These are phyloP conservation scores for Drosophila histrio DNA, from an alignment of 2,888 invertebrate species.

Conservation along the genomic window DNA sequence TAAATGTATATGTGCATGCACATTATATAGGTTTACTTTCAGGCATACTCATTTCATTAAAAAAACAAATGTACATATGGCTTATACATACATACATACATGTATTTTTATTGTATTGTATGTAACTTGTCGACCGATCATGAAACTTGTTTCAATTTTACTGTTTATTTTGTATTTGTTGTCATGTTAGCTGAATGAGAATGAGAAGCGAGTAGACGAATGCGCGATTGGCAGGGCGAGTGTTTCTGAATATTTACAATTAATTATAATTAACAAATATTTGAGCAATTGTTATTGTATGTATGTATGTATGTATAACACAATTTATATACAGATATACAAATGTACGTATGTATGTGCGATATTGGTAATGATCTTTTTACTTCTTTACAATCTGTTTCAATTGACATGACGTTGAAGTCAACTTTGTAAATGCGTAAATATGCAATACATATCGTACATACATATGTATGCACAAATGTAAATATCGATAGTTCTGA, in stretches of 20 bases:
- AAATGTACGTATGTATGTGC: background rate
- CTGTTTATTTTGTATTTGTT: conserved; percentile 8
- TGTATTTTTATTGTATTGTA: background rate
- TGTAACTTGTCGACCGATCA: conserved; percentile 9
- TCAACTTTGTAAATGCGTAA: background rate
- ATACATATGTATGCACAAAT: background rate
- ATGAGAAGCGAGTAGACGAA: background rate
- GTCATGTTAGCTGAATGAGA: background rate
- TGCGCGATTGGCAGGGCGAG: conserved; percentile 12
- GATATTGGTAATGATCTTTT: background rate
- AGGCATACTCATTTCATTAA: background rate
- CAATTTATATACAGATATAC: background rate
- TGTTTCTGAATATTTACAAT: conserved; percentile 34
- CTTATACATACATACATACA: too few relatives aligned
- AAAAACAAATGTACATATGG: background rate
- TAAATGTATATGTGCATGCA: background rate
- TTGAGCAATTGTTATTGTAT: conserved; percentile 22
- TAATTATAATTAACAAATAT: conserved; percentile 43
- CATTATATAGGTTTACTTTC: background rate
- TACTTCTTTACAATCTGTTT: background rate
- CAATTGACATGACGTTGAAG: background rate
- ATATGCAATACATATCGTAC: background rate
- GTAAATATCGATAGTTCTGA: background rate
- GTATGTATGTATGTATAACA: background rate
- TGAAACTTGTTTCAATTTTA: conserved; percentile 37